Evolutionary conservation across 2,888 invertebrate species (phyloP), one percentile per base, ranked within the genome.

Genomic region (Willowsia nigromaculata): DNA sequence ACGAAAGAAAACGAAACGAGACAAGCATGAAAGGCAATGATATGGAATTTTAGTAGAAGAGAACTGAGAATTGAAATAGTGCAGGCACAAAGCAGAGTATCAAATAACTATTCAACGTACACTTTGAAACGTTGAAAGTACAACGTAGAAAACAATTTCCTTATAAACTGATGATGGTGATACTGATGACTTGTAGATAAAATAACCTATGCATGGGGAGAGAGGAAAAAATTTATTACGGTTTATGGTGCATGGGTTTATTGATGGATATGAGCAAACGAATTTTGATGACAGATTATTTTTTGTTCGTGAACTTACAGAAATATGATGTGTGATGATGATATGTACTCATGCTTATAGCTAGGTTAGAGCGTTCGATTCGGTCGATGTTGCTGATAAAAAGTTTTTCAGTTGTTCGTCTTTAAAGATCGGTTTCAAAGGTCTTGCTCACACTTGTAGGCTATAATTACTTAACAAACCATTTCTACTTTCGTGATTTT

Each of bases 241-340:
- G 7, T 18, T 56, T 18, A 13, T 9, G 27, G 33, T 27, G 33
- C 11, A 5, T 27, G 27, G 6, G 5, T 56, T 27, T 62, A 30
- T 27, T 6, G 11, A 62, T 62, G 33, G n/a, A 6, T 33, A 13
- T 43, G 18, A n/a, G 53, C 53, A 53, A 2, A 18, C 18, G 68
- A 68, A 37, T 68, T 68, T 68, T n/a, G 65, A 65, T 65, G 65
- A 65, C 65, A 65, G 33, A 37, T 65, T 65, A 13, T 15, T 65
- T 65, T 15, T 62, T 30, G 6, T 33, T 33, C n/a, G n/a, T n/a
- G n/a, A n/a, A n/a, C n/a, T n/a, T n/a, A n/a, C n/a, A n/a, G n/a
- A n/a, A n/a, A n/a, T n/a, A n/a, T n/a, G n/a, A n/a, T n/a, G n/a
- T n/a, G n/a, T n/a, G n/a, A n/a, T n/a, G n/a, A n/a, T n/a, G n/a